A percentile compares a stretch with the other conserved stretches of the same genome.
Conservation (phyloP, 2,113 vertebrate species). For the Chlamydotis undulata region DNA sequence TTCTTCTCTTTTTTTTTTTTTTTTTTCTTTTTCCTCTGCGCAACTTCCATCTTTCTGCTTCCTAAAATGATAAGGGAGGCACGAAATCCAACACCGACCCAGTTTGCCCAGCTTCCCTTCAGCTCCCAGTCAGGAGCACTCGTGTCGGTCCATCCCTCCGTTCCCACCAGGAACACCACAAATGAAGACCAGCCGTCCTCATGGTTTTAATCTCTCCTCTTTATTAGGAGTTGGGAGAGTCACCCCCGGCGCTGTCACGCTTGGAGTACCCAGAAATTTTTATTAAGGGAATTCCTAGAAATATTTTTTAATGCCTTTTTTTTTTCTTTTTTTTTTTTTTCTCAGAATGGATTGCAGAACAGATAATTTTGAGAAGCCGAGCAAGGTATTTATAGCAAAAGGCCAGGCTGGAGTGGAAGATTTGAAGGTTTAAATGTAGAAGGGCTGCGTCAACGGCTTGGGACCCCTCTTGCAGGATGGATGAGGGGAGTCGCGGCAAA, state of each 20-base stretch:
- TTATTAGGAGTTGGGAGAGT: background rate
- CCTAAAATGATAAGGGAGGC: background rate
- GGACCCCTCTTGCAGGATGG: background rate
- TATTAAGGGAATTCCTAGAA: background rate
- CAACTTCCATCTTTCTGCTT: slow-evolving; percentile 49
- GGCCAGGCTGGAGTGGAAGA: background rate
- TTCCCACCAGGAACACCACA: background rate
- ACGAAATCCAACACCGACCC: background rate
- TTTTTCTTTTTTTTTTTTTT: background rate
- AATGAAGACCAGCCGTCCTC: background rate
- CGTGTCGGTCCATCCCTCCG: background rate
- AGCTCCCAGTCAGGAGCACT: rapidly evolving
- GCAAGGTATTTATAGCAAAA: background rate
- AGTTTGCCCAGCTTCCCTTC: background rate
- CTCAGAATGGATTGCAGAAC: background rate
- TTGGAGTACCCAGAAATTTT: background rate
- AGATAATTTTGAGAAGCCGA: background rate
- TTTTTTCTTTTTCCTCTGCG: background rate
- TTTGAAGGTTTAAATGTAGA: background rate
- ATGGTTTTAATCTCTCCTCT: background rate
- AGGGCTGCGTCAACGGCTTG: background rate
- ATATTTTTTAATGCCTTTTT: background rate
- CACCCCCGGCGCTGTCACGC: background rate
- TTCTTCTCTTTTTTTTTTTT: slow-evolving; percentile 36
- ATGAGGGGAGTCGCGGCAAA: background rate